These are phyloP conservation scores for Octopus bimaculoides DNA, from an alignment of 1,140 invertebrate species.

Conservation along the genomic window DNA sequence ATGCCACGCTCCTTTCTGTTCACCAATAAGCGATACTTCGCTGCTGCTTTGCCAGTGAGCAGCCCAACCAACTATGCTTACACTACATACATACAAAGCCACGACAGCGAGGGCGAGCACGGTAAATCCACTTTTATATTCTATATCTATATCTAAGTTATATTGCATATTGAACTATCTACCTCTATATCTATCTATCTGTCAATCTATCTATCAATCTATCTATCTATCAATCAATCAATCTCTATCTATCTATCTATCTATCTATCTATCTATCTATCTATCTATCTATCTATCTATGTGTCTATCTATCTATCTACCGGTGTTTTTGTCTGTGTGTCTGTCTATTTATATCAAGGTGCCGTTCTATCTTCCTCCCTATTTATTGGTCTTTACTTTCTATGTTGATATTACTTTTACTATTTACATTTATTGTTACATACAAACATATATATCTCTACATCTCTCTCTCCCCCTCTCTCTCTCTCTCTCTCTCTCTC, in stretches of 20 bases:
- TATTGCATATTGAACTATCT: background rate
- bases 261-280: background rate
- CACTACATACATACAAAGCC: background rate
- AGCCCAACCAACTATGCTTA: background rate
- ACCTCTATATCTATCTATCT: background rate
- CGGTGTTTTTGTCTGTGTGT: background rate
- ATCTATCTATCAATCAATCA: background rate
- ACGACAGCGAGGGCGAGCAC: constrained; percentile 8
- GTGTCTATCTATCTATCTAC: background rate
- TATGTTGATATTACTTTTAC: too few species aligned
- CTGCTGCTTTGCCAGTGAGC: background rate
- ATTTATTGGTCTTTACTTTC: too few species aligned
- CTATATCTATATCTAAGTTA: too few species aligned
- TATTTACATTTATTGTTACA: too few species aligned
- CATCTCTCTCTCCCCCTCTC: too few species aligned
- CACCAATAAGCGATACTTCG: constrained; percentile 3
- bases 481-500: too few species aligned
- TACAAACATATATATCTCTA: too few species aligned
- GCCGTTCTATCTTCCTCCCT: background rate
- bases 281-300: background rate
- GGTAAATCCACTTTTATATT: background rate
- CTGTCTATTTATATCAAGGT: background rate
- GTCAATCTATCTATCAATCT: background rate
- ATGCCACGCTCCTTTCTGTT: constrained; percentile 13
- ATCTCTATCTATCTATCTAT: background rate